phyloP scores from a whole-genome alignment of 1,140 invertebrate species.

The Chymomyza costata region DNA sequence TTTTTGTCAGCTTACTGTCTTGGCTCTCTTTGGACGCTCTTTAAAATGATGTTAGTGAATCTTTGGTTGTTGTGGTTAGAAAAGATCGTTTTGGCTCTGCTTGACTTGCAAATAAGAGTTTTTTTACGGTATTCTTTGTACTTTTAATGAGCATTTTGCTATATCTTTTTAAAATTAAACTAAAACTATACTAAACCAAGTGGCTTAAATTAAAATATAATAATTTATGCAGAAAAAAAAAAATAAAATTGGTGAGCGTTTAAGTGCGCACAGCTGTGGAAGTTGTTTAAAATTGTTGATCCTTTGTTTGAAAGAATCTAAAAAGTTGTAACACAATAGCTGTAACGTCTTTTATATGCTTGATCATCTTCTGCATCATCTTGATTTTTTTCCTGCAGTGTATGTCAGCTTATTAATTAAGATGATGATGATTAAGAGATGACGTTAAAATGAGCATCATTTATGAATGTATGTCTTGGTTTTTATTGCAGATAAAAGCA shows the following conservation, averaged over 20 bases:
- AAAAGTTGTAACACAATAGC: background rate
- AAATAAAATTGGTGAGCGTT: conserved; percentile 12
- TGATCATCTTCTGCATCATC: too few relatives aligned
- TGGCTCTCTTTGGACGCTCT: conserved; percentile 41
- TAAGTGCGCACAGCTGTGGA: conserved; percentile 48
- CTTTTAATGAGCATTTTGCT: conserved; percentile 54
- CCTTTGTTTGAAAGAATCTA: conserved; percentile 15
- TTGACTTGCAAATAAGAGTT: conserved; percentile 39
- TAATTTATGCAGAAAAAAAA: too few relatives aligned
- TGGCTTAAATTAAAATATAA: conserved; percentile 15
- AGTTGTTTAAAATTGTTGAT: background rate
- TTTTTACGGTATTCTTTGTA: conserved; percentile 10
- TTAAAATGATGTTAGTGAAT: conserved; percentile 22
- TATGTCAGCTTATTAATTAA: too few relatives aligned
- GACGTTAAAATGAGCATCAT: too few relatives aligned
- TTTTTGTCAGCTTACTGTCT: conserved; percentile 20
- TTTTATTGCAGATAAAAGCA: too few relatives aligned
- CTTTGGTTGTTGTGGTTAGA: conserved; percentile 74
- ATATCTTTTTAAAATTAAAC: conserved; percentile 45
- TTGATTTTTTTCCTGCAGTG: too few relatives aligned
- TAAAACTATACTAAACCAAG: conserved; percentile 24
- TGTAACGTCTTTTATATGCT: too few relatives aligned
- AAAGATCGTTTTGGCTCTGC: conserved; percentile 46
- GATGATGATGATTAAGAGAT: too few relatives aligned
- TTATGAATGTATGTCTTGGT: too few relatives aligned